Percentiles rank a stretch among this genome's conserved stretches.
phyloP scores from a whole-genome alignment of 2,113 vertebrate genomes.

The Phylloscopus whistleri region DNA sequence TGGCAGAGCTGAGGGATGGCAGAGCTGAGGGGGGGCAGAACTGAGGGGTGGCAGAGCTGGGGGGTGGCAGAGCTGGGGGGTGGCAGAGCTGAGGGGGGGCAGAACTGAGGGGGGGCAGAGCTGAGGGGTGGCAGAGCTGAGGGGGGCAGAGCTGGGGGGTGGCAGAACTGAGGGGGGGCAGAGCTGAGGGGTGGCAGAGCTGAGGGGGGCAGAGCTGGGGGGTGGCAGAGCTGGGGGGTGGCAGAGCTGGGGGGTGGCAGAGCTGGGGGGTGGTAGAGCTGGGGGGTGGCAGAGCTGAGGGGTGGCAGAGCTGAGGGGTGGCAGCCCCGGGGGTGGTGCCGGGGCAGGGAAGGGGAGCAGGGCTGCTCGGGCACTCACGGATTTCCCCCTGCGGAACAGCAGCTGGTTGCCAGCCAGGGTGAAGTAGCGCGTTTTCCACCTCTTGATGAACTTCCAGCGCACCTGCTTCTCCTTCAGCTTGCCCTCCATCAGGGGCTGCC shows the following conservation, averaged over 20 bases:
- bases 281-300: too few species aligned
- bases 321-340: neutral
- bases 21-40: too few species aligned
- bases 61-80: too few species aligned
- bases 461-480: slow-evolving; percentile 97
- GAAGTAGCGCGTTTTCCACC: slow-evolving; percentile 97
- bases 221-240: neutral
- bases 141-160: too few species aligned
- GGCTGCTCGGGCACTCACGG: slow-evolving; percentile 71
- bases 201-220: neutral
- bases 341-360: too few species aligned
- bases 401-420: slow-evolving; percentile 95
- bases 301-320: neutral
- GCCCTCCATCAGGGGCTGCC: slow-evolving; percentile 94
- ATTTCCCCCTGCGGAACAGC: slow-evolving; percentile 91
- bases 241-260: too few species aligned
- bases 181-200: too few species aligned
- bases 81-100: too few species aligned
- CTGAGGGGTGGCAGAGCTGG: too few species aligned
- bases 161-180: too few species aligned
- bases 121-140: neutral
- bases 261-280: too few species aligned
- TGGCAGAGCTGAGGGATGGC: neutral
- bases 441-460: slow-evolving; percentile 95
- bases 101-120: too few species aligned